phyloP scores from a whole-genome alignment of 2,113 vertebrate species.

The Elephas maximus region DNA sequence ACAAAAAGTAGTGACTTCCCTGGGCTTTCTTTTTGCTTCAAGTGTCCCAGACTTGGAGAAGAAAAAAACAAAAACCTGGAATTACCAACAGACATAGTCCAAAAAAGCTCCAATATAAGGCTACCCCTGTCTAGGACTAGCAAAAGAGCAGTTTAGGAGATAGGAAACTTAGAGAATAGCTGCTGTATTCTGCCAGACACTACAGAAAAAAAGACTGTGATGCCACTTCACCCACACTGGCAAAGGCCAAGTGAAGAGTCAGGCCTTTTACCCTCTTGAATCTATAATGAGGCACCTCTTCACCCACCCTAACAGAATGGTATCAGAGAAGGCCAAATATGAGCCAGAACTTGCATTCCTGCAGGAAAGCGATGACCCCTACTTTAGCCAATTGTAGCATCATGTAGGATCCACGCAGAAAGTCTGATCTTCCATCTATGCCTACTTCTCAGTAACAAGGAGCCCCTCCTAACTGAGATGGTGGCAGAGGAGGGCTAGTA shows the following conservation, averaged over 20 bases:
- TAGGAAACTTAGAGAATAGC: background rate
- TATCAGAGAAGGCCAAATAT: too few species aligned
- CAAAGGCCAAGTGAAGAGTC: background rate
- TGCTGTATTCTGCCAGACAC: background rate
- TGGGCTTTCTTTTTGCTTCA: background rate
- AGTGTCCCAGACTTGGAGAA: background rate
- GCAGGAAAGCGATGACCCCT: too few species aligned
- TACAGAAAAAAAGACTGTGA: background rate
- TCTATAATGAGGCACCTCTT: too few species aligned
- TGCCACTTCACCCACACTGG: rapidly evolving
- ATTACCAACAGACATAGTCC: background rate
- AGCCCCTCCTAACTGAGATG: too few species aligned
- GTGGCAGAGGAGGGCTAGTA: too few species aligned
- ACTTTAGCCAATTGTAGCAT: too few species aligned
- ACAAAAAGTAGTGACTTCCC: background rate
- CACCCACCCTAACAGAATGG: too few species aligned
- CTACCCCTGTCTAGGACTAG: background rate
- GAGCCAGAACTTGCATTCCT: too few species aligned
- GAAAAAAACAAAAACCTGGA: background rate
- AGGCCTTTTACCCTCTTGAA: too few species aligned
- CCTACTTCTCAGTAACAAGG: too few species aligned
- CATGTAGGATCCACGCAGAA: too few species aligned
- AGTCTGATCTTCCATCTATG: too few species aligned
- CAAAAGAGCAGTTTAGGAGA: background rate
- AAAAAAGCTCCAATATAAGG: background rate